These are phyloP conservation scores for Karalla daura DNA, from an alignment of 2,797 vertebrate genomes.

Conservation along the genomic window DNA sequence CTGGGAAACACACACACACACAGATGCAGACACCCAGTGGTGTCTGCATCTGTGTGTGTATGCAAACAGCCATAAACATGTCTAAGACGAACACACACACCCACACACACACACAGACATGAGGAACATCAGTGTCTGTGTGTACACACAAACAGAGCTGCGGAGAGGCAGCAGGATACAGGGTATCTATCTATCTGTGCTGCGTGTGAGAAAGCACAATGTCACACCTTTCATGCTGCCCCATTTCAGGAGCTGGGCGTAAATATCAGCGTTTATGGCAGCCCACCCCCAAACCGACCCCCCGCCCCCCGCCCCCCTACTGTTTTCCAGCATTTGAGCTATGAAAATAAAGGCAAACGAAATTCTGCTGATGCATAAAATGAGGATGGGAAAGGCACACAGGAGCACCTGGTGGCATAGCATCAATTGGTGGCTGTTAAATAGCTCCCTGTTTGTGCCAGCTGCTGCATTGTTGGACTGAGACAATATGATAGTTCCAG, in stretches of 20 bases:
- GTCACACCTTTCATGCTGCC: slow-evolving; percentile 44
- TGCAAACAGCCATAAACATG: slow-evolving; percentile 34
- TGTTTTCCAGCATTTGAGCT: slow-evolving; percentile 65
- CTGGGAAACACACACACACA: slow-evolving; percentile 51
- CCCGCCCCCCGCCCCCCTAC: not conserved
- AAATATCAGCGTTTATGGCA: slow-evolving; percentile 64
- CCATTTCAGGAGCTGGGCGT: slow-evolving; percentile 39
- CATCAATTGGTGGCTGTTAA: slow-evolving; percentile 81
- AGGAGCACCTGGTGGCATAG: slow-evolving; percentile 79
- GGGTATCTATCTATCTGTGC: slow-evolving; percentile 37
- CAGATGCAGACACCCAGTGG: slow-evolving; percentile 52
- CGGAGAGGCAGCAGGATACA: slow-evolving; percentile 6
- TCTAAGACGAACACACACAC: slow-evolving; percentile 27
- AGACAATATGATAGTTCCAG: slow-evolving; percentile 84
- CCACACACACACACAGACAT: slow-evolving; percentile 30
- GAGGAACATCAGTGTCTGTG: slow-evolving; percentile 1
- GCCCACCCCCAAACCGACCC: too few relatives aligned
- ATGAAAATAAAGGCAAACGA: slow-evolving; percentile 73
- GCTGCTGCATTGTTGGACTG: slow-evolving; percentile 82
- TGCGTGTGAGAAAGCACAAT: slow-evolving; percentile 42
- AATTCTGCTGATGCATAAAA: slow-evolving; percentile 82
- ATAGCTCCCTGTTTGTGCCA: slow-evolving; percentile 80
- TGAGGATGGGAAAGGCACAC: slow-evolving; percentile 81
- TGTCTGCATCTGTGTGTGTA: slow-evolving; percentile 34
- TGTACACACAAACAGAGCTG: not conserved